Conservation (phyloP, 2,888 invertebrate species). For the Oxyteleia sp. region DNA sequence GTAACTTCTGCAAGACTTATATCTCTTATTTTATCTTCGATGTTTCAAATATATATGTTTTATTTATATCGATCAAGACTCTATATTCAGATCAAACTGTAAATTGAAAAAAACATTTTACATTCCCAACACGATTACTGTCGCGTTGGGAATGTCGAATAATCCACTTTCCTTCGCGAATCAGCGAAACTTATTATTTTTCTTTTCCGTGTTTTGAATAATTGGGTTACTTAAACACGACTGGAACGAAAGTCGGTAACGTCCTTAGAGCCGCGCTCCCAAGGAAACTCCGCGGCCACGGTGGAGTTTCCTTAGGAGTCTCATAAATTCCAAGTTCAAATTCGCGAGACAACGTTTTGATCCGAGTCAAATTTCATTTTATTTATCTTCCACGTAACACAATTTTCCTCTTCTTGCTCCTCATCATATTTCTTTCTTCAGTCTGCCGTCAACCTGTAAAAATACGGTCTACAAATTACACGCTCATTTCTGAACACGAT, state of each 20-base stretch:
- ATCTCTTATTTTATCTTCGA: too few species aligned
- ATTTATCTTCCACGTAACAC: constrained; percentile 19
- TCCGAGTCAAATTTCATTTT: constrained; percentile 26
- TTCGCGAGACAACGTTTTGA: constrained; percentile 16
- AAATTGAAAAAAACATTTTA: too few species aligned
- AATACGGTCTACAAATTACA: constrained; percentile 20
- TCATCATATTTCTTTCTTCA: not conserved
- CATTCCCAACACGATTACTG: too few species aligned
- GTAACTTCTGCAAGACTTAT: too few species aligned
- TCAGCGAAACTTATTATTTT: constrained; percentile 26
- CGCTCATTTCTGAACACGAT: constrained; percentile 6
- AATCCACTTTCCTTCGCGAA: constrained; percentile 22
- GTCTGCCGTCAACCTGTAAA: not conserved
- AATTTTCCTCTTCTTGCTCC: constrained; percentile 3
- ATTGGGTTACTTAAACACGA: constrained; percentile 38
- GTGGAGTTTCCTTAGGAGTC: too few species aligned
- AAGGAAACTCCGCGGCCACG: constrained; percentile 4
- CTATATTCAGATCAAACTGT: too few species aligned
- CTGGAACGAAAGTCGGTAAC: constrained; percentile 6
- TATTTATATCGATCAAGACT: too few species aligned
- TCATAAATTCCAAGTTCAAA: constrained; percentile 7
- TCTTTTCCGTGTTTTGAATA: constrained; percentile 39
- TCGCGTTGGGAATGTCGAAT: too few species aligned
- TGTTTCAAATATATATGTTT: too few species aligned
- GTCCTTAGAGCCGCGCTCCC: not conserved